Conservation (phyloP, 2,797 vertebrate species). For the Tolypeutes matacus region DNA sequence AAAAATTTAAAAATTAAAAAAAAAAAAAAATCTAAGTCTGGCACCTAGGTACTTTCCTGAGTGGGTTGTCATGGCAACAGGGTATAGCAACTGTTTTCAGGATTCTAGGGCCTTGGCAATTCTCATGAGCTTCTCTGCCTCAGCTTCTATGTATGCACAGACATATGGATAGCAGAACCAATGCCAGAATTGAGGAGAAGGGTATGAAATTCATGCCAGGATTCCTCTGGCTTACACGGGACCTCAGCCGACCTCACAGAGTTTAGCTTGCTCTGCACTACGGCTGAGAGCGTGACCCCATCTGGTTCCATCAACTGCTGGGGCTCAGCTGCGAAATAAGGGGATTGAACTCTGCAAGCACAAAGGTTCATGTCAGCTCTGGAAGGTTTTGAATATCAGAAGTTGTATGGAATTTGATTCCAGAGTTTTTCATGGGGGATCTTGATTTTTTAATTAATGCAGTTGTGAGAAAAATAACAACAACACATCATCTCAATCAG, state of each 20-base stretch:
- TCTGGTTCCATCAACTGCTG: slow-evolving; percentile 38
- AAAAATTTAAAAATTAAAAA: background rate
- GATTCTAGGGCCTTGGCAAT: slow-evolving; percentile 80
- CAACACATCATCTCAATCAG: background rate
- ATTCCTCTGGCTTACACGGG: slow-evolving; percentile 69
- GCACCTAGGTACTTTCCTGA: slow-evolving; percentile 76
- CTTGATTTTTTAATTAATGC: background rate
- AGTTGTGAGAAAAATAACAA: background rate
- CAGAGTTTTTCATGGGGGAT: background rate
- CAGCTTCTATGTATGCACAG: slow-evolving; percentile 80
- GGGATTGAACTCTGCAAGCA: background rate
- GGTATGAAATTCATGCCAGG: slow-evolving; percentile 72
- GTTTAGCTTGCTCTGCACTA: slow-evolving; percentile 57
- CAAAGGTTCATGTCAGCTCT: slow-evolving; percentile 53
- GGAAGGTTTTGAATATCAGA: slow-evolving; percentile 19
- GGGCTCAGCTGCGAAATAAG: slow-evolving; percentile 40
- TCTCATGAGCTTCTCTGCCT: slow-evolving; percentile 73
- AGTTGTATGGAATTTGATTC: slow-evolving; percentile 25
- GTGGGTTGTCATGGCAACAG: slow-evolving; percentile 80
- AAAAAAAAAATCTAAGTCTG: slow-evolving; percentile 76
- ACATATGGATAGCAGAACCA: slow-evolving; percentile 79
- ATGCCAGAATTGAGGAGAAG: slow-evolving; percentile 66
- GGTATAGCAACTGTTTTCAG: slow-evolving; percentile 79
- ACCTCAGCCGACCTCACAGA: slow-evolving; percentile 77
- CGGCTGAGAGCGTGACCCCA: slow-evolving; percentile 61